Conservation (phyloP, 1,140 invertebrate species). For the Sarcophaga bullata region DNA sequence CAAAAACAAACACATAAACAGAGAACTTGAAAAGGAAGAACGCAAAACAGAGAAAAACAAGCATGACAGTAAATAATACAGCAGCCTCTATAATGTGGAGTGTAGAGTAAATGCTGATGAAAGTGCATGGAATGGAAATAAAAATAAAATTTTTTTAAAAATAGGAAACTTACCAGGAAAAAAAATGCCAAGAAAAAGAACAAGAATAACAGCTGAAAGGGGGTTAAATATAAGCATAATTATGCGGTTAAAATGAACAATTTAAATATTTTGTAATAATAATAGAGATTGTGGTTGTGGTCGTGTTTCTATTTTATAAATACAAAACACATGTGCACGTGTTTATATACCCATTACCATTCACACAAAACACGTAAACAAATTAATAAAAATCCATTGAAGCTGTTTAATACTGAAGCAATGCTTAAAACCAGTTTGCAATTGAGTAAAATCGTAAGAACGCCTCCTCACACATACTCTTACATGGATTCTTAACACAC, state of each 20-base stretch:
- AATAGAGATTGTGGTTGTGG: too few species aligned
- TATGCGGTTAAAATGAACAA: slow-evolving; percentile 58
- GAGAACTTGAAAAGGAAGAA: neutral
- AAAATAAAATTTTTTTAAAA: neutral
- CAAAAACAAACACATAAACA: too few species aligned
- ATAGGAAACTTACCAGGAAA: neutral
- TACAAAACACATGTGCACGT: too few species aligned
- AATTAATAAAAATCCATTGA: neutral
- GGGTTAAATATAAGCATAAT: slow-evolving; percentile 65
- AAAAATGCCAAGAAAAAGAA: slow-evolving; percentile 9
- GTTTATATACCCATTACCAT: too few species aligned
- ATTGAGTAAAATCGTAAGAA: too few species aligned
- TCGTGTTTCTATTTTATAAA: too few species aligned
- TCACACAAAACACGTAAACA: too few species aligned
- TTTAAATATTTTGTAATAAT: slow-evolving; percentile 29
- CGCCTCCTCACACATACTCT: too few species aligned
- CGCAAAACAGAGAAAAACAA: neutral
- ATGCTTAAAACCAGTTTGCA: too few species aligned
- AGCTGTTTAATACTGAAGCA: neutral
- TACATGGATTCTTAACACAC: too few species aligned
- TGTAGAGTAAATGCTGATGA: too few species aligned
- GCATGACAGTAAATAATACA: neutral
- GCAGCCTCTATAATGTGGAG: neutral
- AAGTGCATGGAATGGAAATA: neutral
- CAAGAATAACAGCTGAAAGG: slow-evolving; percentile 43